Base-by-base conservation (phyloP, 2,797 vertebrate genomes). In the Synanceia verrucosa region DNA sequence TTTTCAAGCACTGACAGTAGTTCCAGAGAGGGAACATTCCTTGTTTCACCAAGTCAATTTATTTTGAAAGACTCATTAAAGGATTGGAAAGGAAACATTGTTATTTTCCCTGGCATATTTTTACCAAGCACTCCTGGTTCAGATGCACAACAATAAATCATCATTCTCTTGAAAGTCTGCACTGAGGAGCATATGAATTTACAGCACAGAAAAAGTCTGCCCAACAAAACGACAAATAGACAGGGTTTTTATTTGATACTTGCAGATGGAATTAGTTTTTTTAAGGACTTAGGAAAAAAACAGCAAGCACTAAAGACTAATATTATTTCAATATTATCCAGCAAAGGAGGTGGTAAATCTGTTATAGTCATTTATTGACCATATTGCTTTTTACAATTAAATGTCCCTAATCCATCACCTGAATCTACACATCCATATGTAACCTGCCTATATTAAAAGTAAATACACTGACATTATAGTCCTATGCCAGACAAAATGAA, bases 1-100 rank as follows among this genome's bases (percentile, higher is more conserved):
- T 70, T 77, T 74, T 83, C 73, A 76, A 82, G 76, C 68, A 39
- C 57, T 52, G 69, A 73, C 72, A 78, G 69, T 59, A 51, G 62
- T 68, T 82, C 53, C 60, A 72, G 69, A 67, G 73, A 72, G 60
- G 52, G 19, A 78, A 37, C 2, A 3, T n/a, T 55, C 24, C 29
- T 78, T 69, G 41, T 76, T 79, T 73, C 79, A 68, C 73, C 67
- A 75, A 72, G 33, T 48, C 70, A 81, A 82, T 87, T 84, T 74
- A 62, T 68, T 77, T 62, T 79, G 44, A 84, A 81, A 83, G 66
- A 53, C 53, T 78, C 68, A 68, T 85, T 78, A 78, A 70, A 81
- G 67, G 52, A 79, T 68, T n/a, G n/a, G n/a, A n/a, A n/a, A n/a
- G n/a, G n/a, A n/a, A 79, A 72, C 73, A 65, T 76, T 80, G 59